Conservation (phyloP, 2,113 vertebrate species). For the Oxyura jamaicensis region DNA sequence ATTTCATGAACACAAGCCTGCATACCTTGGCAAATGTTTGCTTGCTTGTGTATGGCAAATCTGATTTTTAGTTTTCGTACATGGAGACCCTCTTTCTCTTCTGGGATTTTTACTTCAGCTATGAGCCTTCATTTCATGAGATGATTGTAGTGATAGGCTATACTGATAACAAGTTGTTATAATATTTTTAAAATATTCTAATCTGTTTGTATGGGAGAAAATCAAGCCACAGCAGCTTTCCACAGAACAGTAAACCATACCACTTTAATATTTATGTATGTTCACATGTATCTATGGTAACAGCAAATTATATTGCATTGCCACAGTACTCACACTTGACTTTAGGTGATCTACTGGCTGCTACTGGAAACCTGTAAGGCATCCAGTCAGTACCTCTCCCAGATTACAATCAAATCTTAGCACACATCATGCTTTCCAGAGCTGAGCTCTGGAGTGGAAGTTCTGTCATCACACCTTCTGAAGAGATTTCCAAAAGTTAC, state of each 20-base stretch:
- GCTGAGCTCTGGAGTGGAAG: not conserved
- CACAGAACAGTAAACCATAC: not conserved
- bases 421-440: not conserved
- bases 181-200: not conserved
- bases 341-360: not conserved
- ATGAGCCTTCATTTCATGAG: not conserved
- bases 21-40: not conserved
- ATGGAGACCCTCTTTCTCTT: not conserved
- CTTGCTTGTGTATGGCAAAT: not conserved
- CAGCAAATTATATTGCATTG: not conserved
- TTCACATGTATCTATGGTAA: slow-evolving; percentile 30
- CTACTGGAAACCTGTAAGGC: not conserved
- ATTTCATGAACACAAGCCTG: not conserved
- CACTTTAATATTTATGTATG: not conserved
- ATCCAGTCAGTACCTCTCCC: not conserved
- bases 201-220: not conserved
- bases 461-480: not conserved
- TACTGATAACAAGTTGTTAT: not conserved
- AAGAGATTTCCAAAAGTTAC: not conserved
- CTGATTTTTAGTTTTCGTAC: not conserved
- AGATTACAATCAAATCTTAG: not conserved
- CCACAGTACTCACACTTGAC: not conserved
- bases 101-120: not conserved
- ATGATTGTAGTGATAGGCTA: not conserved
- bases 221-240: not conserved